A percentile compares a stretch with the other conserved stretches of the same genome.
Conservation (phyloP, 2,888 invertebrate species). For the Bugulina stolonifera region DNA sequence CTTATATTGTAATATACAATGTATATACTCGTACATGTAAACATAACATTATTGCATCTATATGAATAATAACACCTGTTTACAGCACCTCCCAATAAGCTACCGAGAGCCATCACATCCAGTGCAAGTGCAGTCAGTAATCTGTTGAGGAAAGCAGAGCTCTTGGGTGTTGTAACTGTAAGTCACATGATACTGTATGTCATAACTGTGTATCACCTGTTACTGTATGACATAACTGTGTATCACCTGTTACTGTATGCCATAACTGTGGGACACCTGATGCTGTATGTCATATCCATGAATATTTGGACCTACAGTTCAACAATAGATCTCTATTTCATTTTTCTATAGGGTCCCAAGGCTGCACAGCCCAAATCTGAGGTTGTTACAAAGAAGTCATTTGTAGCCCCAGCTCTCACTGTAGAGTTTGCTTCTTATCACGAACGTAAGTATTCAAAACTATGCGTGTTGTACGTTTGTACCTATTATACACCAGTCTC, state of each 20-base stretch:
- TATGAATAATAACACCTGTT: no score
- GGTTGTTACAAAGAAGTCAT: conserved; percentile 78
- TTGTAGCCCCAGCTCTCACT: conserved; percentile 85
- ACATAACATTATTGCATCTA: no score
- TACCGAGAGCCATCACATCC: conserved; percentile 82
- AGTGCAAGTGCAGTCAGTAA: conserved; percentile 69
- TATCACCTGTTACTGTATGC: background rate
- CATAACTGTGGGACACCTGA: background rate
- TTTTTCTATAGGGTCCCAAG: background rate
- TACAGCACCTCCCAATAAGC: conserved; percentile 85
- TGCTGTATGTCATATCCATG: background rate
- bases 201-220: background rate
- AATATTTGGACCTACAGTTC: no score
- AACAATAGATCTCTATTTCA: no score
- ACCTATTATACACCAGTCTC: no score
- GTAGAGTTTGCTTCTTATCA: conserved; percentile 92
- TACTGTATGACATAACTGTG: background rate
- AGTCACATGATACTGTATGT: background rate
- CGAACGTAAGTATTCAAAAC: conserved; percentile 57
- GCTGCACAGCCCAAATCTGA: conserved; percentile 36
- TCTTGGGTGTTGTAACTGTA: conserved; percentile 69
- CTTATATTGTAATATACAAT: no score
- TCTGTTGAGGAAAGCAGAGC: conserved; percentile 74
- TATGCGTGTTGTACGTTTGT: no score
- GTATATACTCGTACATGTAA: no score